Percentiles rank a stretch among this genome's conserved stretches.
These are phyloP conservation scores for Oryzias javanicus DNA, from an alignment of 2,113 vertebrate species.

Conservation along the genomic window DNA sequence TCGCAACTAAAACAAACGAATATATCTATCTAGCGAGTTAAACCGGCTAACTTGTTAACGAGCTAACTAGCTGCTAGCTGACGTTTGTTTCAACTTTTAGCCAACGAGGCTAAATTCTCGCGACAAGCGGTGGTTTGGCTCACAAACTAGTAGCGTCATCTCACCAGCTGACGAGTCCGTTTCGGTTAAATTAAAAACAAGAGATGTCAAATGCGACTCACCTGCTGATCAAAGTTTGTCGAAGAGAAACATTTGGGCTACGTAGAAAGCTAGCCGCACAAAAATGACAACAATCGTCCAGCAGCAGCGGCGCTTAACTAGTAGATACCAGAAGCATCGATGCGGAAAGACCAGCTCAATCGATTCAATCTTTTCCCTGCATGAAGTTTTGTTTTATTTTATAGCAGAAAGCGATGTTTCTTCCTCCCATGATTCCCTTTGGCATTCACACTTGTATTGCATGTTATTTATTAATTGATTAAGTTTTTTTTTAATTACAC, in stretches of 20 bases:
- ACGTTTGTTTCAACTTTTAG: slow-evolving; percentile 46
- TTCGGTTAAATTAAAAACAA: background rate
- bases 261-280: slow-evolving; percentile 42
- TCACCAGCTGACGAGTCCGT: background rate
- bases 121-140: background rate
- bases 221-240: slow-evolving; percentile 56
- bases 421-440: too few species aligned
- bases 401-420: too few species aligned
- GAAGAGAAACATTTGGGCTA: slow-evolving; percentile 28
- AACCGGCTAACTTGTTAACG: slow-evolving; percentile 28
- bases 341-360: slow-evolving; percentile 4
- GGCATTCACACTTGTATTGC: too few species aligned
- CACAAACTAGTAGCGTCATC: background rate
- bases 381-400: too few species aligned
- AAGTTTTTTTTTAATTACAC: too few species aligned
- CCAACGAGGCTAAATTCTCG: background rate
- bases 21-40: slow-evolving; percentile 28
- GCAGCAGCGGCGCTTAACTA: slow-evolving; percentile 29
- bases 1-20: background rate
- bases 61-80: slow-evolving; percentile 41
- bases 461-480: too few species aligned
- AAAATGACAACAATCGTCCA: slow-evolving; percentile 61
- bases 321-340: slow-evolving; percentile 17
- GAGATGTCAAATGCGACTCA: slow-evolving; percentile 29
- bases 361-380: background rate